Percentiles rank a stretch among this genome's conserved stretches.
phyloP scores from a whole-genome alignment of 2,888 invertebrate genomes.

The Chirona hameri region DNA sequence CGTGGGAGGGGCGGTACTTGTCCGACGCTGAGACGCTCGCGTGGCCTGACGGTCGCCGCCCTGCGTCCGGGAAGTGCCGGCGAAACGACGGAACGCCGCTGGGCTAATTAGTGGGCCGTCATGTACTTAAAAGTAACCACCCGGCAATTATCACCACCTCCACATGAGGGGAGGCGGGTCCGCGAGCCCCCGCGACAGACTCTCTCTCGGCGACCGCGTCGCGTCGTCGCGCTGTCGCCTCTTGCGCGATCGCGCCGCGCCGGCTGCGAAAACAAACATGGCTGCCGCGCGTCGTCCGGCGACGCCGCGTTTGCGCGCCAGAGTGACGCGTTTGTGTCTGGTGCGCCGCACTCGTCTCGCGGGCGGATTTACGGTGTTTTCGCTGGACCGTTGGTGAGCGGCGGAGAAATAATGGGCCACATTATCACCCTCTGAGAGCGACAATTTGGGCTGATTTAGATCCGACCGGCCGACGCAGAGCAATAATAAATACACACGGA shows the following conservation, averaged over 20 bases:
- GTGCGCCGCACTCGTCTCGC: not conserved
- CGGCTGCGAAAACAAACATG: not conserved
- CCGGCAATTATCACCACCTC: no score
- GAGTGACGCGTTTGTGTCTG: not conserved
- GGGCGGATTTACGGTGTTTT: slow-evolving; percentile 7
- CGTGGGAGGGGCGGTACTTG: no score
- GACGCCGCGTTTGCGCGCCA: not conserved
- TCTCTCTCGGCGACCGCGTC: no score
- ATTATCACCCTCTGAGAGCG: not conserved
- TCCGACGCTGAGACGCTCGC: no score
- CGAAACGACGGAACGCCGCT: no score
- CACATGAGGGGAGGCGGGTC: no score
- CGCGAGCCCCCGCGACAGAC: no score
- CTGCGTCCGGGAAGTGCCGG: no score
- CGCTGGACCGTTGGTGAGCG: not conserved
- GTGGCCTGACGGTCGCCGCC: no score
- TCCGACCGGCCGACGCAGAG: not conserved
- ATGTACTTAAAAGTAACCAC: no score
- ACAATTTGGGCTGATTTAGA: not conserved
- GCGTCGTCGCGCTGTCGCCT: no score
- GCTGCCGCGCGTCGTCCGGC: not conserved
- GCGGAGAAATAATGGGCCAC: not conserved
- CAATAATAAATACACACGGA: not conserved
- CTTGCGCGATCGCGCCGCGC: not conserved
- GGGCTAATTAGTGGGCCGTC: no score